phyloP scores from a whole-genome alignment of 2,113 vertebrate species.

The Hemibagrus wyckioides region DNA sequence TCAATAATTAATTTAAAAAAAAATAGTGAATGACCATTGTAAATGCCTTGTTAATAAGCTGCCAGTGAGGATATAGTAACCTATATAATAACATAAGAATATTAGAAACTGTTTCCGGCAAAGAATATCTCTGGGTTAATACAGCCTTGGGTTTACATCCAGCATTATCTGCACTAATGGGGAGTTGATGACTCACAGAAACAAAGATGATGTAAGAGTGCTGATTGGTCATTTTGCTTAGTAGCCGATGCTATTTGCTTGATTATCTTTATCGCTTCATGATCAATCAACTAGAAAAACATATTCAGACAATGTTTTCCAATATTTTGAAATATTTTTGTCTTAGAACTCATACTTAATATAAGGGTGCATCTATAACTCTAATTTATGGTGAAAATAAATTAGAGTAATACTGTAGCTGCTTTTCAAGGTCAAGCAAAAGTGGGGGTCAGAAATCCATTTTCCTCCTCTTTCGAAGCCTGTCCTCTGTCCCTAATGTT shows the following conservation, averaged over 20 bases:
- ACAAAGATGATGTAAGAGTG: background rate
- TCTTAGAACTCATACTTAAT: background rate
- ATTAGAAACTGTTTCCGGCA: no score
- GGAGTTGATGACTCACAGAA: background rate
- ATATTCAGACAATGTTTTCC: background rate
- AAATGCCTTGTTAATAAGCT: no score
- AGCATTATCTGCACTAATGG: background rate
- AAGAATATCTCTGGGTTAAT: background rate
- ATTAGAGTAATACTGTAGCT: background rate
- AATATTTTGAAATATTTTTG: background rate
- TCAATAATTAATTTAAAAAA: no score
- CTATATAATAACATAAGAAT: no score
- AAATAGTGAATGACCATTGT: background rate
- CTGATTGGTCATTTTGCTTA: background rate
- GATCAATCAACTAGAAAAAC: no score
- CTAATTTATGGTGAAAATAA: background rate
- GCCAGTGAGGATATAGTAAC: no score
- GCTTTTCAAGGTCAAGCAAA: conserved; percentile 3
- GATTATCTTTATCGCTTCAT: background rate
- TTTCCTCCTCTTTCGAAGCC: conserved; percentile 45
- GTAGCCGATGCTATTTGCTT: background rate
- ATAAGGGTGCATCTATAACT: no score
- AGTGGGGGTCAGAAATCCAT: conserved; percentile 59
- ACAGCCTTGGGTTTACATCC: background rate
- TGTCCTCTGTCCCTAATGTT: conserved; percentile 32